Evolutionary conservation across 2,797 vertebrate species (phyloP).

Genomic region (Thamnophis elegans): DNA sequence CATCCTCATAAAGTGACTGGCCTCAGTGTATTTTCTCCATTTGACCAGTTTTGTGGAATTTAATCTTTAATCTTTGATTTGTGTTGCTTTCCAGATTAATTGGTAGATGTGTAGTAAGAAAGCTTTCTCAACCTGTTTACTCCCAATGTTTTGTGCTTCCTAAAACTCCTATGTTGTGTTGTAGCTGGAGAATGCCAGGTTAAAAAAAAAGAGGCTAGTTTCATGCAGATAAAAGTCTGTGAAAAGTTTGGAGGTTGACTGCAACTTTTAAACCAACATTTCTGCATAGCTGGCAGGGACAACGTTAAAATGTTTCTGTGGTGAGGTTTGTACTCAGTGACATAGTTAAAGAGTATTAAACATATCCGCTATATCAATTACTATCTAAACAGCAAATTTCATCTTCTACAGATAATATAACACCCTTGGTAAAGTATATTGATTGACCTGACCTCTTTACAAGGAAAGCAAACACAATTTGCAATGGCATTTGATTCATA

Average conservation of each 20-base stretch:
- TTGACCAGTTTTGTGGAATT: not conserved
- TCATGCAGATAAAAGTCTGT: not conserved
- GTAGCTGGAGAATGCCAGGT: not conserved
- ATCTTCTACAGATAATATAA: not conserved
- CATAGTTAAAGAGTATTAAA: not conserved
- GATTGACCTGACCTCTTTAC: not conserved
- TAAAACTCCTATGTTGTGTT: not conserved
- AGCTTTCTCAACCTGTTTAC: not conserved
- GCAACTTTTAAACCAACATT: not conserved
- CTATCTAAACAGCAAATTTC: conserved; percentile 10
- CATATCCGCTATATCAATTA: not conserved
- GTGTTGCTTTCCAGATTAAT: not conserved
- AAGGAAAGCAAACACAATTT: conserved; percentile 28
- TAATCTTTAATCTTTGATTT: not conserved
- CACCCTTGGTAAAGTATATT: conserved; percentile 26
- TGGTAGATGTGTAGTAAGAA: not conserved
- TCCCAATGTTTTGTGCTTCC: not conserved
- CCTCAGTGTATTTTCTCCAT: not conserved
- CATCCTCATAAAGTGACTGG: not conserved
- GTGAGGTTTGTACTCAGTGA: not conserved
- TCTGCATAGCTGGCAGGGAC: not conserved
- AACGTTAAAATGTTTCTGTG: not conserved
- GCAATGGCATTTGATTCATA: conserved; percentile 17
- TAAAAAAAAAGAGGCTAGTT: not conserved
- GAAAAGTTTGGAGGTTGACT: not conserved